Evolutionary conservation across 2,797 vertebrate genomes (phyloP).

Genomic region (Dromococcyx pavoninus): DNA sequence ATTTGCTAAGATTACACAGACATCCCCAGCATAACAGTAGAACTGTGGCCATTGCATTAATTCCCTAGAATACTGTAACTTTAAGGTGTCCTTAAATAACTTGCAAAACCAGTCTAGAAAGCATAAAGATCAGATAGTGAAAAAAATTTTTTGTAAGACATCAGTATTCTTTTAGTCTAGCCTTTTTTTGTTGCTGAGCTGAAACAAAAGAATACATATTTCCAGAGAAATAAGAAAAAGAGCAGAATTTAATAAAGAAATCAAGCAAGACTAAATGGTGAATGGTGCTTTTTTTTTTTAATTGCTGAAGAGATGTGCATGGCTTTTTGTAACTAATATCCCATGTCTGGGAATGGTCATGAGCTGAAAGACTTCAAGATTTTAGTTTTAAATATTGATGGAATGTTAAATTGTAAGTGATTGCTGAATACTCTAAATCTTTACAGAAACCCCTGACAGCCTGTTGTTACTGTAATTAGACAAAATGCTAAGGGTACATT

Average conservation of each 20-base stretch:
- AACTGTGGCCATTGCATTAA: not conserved
- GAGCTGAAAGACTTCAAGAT: not conserved
- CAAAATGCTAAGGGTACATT: not conserved
- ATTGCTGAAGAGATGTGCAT: not conserved
- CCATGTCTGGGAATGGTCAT: not conserved
- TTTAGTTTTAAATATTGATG: not conserved
- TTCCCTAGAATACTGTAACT: not conserved
- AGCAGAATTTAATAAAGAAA: slow-evolving; percentile 34
- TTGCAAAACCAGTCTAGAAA: slow-evolving; percentile 52
- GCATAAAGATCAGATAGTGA: slow-evolving; percentile 53
- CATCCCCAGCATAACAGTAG: not conserved
- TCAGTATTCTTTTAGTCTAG: slow-evolving; percentile 29
- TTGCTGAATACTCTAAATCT: not conserved
- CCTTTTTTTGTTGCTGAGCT: slow-evolving; percentile 51
- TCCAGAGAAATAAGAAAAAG: slow-evolving; percentile 28
- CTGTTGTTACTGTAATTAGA: not conserved
- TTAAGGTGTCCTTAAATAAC: slow-evolving; percentile 53
- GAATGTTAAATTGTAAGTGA: not conserved
- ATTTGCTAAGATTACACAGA: not conserved
- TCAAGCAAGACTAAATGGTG: too few relatives aligned
- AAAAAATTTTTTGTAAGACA: slow-evolving; percentile 42
- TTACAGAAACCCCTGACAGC: not conserved
- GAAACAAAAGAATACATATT: slow-evolving; percentile 60
- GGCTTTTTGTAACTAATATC: not conserved
- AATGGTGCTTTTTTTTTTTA: not conserved